A percentile compares a stretch with the other conserved stretches of the same genome.
Evolutionary conservation across 1,140 invertebrate species (phyloP).

Genomic region (Papilio helenus): DNA sequence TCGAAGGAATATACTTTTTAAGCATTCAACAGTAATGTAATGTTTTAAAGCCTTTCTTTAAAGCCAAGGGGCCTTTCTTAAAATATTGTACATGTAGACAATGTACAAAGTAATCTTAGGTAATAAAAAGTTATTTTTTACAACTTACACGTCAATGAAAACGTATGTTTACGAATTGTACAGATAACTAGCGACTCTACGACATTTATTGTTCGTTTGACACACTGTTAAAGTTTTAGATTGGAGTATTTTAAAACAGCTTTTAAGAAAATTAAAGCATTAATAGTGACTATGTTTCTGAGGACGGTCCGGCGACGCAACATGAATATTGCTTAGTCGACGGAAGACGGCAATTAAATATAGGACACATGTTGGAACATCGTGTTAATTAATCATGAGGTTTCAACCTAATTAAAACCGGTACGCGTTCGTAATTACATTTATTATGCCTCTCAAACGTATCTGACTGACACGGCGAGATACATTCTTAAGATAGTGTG

Average conservation of each 20-base stretch:
- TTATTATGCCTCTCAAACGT: slow-evolving; percentile 11
- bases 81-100: too few species aligned
- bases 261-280: slow-evolving; percentile 81
- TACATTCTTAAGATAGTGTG: slow-evolving; percentile 42
- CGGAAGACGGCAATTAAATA: slow-evolving; percentile 5
- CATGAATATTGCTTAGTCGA: slow-evolving; percentile 12
- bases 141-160: background rate
- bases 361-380: slow-evolving; percentile 10
- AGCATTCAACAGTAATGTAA: too few species aligned
- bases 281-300: slow-evolving; percentile 68
- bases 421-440: slow-evolving; percentile 20
- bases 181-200: slow-evolving; percentile 49
- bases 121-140: background rate
- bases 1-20: too few species aligned
- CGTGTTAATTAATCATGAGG: slow-evolving; percentile 18
- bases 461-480: slow-evolving; percentile 12
- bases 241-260: slow-evolving; percentile 78
- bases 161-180: background rate
- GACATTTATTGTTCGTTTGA: slow-evolving; percentile 60
- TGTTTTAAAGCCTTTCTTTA: too few species aligned
- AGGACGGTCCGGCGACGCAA: slow-evolving; percentile 41
- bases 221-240: slow-evolving; percentile 76
- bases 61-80: too few species aligned
- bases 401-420: slow-evolving; percentile 25
- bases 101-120: too few species aligned